Evolutionary conservation across 2,888 invertebrate species (phyloP).

Genomic region (Epinotia brunnichana): DNA sequence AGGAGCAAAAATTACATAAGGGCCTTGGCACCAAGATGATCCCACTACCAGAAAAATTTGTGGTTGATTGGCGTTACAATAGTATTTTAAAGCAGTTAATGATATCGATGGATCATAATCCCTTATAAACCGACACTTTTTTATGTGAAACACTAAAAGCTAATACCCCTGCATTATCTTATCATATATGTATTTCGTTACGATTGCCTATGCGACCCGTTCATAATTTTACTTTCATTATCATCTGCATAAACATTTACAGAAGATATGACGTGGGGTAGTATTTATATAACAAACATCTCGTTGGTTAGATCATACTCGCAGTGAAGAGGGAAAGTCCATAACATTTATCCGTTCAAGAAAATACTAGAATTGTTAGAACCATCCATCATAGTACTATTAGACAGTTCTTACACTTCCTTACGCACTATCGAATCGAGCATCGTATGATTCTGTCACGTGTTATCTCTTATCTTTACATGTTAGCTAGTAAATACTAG

Average conservation of each 20-base stretch:
- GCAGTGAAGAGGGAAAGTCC: slow-evolving; percentile 11
- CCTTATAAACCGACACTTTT: background rate
- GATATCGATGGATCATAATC: background rate
- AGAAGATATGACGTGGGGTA: background rate
- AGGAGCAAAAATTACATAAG: no score
- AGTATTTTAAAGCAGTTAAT: background rate
- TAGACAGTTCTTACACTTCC: slow-evolving; percentile 17
- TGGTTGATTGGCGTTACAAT: no score
- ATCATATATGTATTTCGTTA: no score
- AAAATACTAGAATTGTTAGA: slow-evolving; percentile 2
- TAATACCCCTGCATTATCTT: background rate
- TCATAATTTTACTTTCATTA: slow-evolving; percentile 21
- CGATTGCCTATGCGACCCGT: background rate
- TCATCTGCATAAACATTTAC: background rate
- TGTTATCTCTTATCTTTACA: slow-evolving; percentile 27
- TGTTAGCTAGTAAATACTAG: slow-evolving; percentile 9
- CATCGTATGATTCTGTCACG: slow-evolving; percentile 30
- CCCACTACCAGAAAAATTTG: no score
- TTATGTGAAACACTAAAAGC: slow-evolving; percentile 17
- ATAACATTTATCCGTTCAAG: slow-evolving; percentile 5
- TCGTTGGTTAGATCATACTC: slow-evolving; percentile 1
- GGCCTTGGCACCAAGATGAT: no score
- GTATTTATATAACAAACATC: slow-evolving; percentile 2
- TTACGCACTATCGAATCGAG: slow-evolving; percentile 24
- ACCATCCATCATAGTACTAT: slow-evolving; percentile 28